Percentiles rank a stretch among this genome's conserved stretches.
These are phyloP conservation scores for Zootermopsis nevadensis DNA, from an alignment of 2,888 invertebrate species.

Conservation along the genomic window DNA sequence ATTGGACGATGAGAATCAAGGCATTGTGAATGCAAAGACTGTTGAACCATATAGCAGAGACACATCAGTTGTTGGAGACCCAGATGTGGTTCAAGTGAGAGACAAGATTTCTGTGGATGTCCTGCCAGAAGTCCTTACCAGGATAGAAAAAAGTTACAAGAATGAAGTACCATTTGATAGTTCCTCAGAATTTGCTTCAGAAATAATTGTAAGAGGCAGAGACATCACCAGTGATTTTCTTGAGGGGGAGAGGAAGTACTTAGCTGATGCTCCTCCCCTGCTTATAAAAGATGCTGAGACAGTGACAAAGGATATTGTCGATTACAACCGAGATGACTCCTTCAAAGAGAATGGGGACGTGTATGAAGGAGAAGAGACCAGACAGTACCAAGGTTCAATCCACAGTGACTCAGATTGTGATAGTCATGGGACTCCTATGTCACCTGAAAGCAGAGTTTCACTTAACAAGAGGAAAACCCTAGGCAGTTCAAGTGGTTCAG, in stretches of 20 bases:
- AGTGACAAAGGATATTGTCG: constrained; percentile 15
- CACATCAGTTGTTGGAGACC: neutral
- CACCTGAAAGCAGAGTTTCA: constrained; percentile 48
- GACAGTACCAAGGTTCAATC: constrained; percentile 29
- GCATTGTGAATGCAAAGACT: constrained; percentile 16
- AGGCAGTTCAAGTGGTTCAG: constrained; percentile 73
- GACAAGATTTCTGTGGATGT: neutral
- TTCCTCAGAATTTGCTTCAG: neutral
- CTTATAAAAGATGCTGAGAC: neutral
- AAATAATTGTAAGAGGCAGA: constrained; percentile 26
- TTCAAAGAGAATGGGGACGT: constrained; percentile 36
- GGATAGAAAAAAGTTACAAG: constrained; percentile 19
- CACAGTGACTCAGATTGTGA: constrained; percentile 65
- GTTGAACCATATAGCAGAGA: neutral
- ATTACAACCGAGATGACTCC: neutral
- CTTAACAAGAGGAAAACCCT: constrained; percentile 64
- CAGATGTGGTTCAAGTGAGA: neutral
- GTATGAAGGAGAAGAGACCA: neutral
- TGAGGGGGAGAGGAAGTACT: constrained; percentile 30
- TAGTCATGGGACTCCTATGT: constrained; percentile 55
- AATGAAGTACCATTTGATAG: constrained; percentile 6
- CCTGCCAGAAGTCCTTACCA: constrained; percentile 1
- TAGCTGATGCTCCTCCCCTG: constrained; percentile 24
- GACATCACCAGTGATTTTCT: constrained; percentile 36
- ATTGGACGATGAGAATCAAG: constrained; percentile 42